Evolutionary conservation across 1,140 invertebrate genomes (phyloP), one percentile per base, ranked within the genome.

Genomic region (Drosophila insularis): DNA sequence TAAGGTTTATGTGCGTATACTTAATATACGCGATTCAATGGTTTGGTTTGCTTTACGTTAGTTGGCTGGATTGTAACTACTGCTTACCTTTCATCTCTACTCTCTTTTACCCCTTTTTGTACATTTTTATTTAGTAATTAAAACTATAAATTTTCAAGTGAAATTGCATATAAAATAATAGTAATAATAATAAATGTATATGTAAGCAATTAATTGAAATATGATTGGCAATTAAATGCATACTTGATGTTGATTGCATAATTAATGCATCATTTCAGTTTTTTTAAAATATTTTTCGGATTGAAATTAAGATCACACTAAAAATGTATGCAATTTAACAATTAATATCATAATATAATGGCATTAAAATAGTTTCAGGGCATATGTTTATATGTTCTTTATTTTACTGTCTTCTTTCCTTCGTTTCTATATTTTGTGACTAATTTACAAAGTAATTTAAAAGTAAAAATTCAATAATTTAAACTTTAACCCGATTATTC

Each of bases 211-310:
- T 86, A 82, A 86, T 87, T 86, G 79, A 86, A 86, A 82, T 87
- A 86, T 82, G 82, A 86, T 87, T 86, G 82, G 71, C 77, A 87
- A 86, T 86, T 86, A 87, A 87, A 79, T 63, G 69, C 79, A 79
- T 76, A 87, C 71, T 76, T 72, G 68, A 84, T 74, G 35, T 66
- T 31, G 35, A 8, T 35, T 40, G 59, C 64, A 74, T 85, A 81
- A 86, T 87, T 76, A 50, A 50, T 50, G 43, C 43, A 21, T 50
- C 17, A 50, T 50, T 50, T 50, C 17, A 8, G 14, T 19, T 19
- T 8, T 46, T 46, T 17, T n/a, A 14, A 14, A 17, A 17, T 19
- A 17, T 46, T 46, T 17, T 50, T n/a, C 27, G 43, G 17, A 50
- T 50, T 50, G 17, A 50, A 50, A 50, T 50, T 50, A 50, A 50